These are phyloP conservation scores for Acanthosoma haemorrhoidale DNA, from an alignment of 2,888 invertebrate genomes.

Conservation along the genomic window DNA sequence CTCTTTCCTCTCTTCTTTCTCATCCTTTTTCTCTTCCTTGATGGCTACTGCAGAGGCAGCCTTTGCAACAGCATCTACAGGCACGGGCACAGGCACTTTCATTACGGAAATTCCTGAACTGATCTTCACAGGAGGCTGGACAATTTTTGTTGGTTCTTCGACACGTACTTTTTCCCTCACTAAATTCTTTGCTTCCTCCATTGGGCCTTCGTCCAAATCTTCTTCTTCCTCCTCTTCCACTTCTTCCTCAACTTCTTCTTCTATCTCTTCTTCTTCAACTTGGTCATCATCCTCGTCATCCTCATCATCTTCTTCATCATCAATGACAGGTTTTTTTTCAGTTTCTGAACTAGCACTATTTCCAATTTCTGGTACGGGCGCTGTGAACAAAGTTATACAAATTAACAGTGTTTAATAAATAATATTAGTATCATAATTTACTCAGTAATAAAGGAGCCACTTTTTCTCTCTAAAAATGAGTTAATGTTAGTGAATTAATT, in stretches of 20 bases:
- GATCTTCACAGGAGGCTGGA: background rate
- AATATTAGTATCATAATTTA: too few relatives aligned
- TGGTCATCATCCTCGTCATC: constrained; percentile 44
- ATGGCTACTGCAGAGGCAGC: background rate
- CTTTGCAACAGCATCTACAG: constrained; percentile 38
- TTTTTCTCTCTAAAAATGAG: too few relatives aligned
- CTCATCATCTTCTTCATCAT: constrained; percentile 39
- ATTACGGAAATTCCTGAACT: background rate
- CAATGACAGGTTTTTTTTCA: background rate
- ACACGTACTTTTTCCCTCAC: background rate
- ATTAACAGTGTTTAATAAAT: background rate
- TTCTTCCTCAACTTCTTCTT: constrained; percentile 36
- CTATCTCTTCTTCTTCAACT: constrained; percentile 41
- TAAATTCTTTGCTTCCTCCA: constrained; percentile 40
- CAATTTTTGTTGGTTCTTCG: background rate
- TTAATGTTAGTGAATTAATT: too few relatives aligned
- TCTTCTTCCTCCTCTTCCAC: constrained; percentile 44
- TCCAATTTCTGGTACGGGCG: background rate
- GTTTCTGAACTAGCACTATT: background rate
- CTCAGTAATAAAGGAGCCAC: too few relatives aligned
- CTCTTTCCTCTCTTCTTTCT: constrained; percentile 41
- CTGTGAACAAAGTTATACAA: background rate
- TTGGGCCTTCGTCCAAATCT: constrained; percentile 46
- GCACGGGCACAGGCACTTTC: background rate
- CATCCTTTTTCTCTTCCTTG: constrained; percentile 45